These are phyloP conservation scores for Hippocampus barbouri DNA, from an alignment of 2,113 vertebrate genomes.

Conservation along the genomic window DNA sequence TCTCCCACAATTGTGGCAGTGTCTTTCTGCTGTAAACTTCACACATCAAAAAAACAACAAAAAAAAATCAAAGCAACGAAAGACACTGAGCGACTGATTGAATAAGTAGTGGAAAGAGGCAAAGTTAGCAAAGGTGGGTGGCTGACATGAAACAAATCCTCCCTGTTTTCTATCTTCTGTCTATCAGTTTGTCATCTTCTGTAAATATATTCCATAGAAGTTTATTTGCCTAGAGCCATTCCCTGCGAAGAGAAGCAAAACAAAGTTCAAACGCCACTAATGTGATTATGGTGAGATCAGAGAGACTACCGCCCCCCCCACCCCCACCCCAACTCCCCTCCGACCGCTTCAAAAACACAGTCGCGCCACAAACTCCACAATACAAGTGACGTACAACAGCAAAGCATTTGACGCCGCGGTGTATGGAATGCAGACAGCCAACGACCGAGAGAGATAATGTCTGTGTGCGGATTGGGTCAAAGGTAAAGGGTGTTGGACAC, in stretches of 20 bases:
- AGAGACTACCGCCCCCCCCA: slow-evolving; percentile 50
- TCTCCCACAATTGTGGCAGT: background rate
- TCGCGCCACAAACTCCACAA: slow-evolving; percentile 34
- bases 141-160: slow-evolving; percentile 52
- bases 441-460: slow-evolving; percentile 33
- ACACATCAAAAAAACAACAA: background rate
- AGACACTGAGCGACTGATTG: slow-evolving; percentile 1
- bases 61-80: background rate
- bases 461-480: slow-evolving; percentile 32
- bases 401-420: slow-evolving; percentile 7
- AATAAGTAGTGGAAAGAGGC: slow-evolving; percentile 16
- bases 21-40: background rate
- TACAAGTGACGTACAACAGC: slow-evolving; percentile 33
- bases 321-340: slow-evolving; percentile 18
- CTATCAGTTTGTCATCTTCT: slow-evolving; percentile 47
- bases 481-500: slow-evolving; percentile 13
- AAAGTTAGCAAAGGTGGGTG: slow-evolving; percentile 32
- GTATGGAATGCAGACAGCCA: slow-evolving; percentile 20
- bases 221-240: slow-evolving; percentile 58
- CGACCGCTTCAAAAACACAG: slow-evolving; percentile 45
- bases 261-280: slow-evolving; percentile 64
- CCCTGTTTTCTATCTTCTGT: slow-evolving; percentile 31
- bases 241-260: slow-evolving; percentile 56
- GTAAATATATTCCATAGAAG: slow-evolving; percentile 49
- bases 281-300: slow-evolving; percentile 66